Base-by-base conservation (phyloP, 2,797 vertebrate genomes). In the Rhinella marina region DNA sequence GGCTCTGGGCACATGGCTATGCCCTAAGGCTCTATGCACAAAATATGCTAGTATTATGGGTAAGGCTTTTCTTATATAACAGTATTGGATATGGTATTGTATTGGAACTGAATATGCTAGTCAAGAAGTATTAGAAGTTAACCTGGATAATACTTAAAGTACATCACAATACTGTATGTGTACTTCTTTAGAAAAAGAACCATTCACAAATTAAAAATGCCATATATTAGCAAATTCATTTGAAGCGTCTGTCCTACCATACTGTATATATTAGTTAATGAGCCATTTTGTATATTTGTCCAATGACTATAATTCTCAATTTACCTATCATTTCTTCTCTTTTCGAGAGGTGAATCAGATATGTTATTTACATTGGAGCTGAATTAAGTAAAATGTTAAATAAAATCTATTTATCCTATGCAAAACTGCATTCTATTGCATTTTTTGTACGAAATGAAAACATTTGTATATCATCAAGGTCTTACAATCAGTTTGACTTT, bases 401-500 rank as follows among this genome's bases (percentile, higher is more conserved):
- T 68, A 27, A 1, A 29, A 68, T 68, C 13, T 23, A 23, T 77
- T 54, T 77, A 77, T 77, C 14, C 8, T 54, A 13, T 54, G 11
- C 77, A 10, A 56, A 52, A 79, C 16, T 59, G 54, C 52, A 59
- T 7, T 29, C 54, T 79, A 29, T 12, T 27, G 32, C 52, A 79
- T 80, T 57, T 79, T 56, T 57, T 57, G 17, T 56, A 80, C 7
- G 32, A 27, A 61, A 32, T 61, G 27, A 32, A 70, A 80, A 80
- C 52, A 57, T 59, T 59, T 61, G n/a, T 62, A 61, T 81, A 81
- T 80, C 56, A 82, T 50, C 81, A 52, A 16, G 32, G 62, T 82
- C 21, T 56, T 57, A 61, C 57, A 62, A 62, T 81, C 12, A 54
- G 1, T 52, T 29, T 82, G 41, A 82, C 14, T 48, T 81, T 41